Evolutionary conservation across 2,113 vertebrate genomes (phyloP).

Genomic region (Pardalotus punctatus): DNA sequence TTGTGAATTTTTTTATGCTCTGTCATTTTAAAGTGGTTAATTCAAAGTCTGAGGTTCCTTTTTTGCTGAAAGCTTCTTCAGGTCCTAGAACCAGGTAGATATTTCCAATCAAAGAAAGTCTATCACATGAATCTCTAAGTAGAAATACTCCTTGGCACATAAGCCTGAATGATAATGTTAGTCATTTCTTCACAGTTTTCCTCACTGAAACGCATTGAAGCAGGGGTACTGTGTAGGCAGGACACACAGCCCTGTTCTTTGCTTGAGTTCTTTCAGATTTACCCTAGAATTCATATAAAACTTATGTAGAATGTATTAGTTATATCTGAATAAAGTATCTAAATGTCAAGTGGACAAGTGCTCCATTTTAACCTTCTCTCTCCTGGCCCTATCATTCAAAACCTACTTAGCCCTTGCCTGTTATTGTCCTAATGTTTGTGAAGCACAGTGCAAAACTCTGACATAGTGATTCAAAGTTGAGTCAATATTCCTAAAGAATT

Average conservation of each 20-base stretch:
- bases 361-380: background rate
- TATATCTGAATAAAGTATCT: background rate
- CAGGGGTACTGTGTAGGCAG: background rate
- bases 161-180: background rate
- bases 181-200: rapidly evolving
- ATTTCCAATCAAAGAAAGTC: background rate
- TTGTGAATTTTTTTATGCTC: background rate
- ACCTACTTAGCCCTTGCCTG: background rate
- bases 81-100: background rate
- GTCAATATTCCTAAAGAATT: background rate
- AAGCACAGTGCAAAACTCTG: background rate
- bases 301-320: background rate
- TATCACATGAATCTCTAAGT: background rate
- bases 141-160: background rate
- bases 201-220: background rate
- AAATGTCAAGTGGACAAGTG: background rate
- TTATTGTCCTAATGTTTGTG: background rate
- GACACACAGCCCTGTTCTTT: background rate
- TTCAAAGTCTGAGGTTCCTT: background rate
- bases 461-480: background rate
- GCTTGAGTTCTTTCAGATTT: background rate
- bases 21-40: background rate
- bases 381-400: background rate
- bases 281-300: background rate
- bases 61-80: background rate